Conservation (phyloP, 2,113 vertebrate genomes). For the Manacus vitellinus region DNA sequence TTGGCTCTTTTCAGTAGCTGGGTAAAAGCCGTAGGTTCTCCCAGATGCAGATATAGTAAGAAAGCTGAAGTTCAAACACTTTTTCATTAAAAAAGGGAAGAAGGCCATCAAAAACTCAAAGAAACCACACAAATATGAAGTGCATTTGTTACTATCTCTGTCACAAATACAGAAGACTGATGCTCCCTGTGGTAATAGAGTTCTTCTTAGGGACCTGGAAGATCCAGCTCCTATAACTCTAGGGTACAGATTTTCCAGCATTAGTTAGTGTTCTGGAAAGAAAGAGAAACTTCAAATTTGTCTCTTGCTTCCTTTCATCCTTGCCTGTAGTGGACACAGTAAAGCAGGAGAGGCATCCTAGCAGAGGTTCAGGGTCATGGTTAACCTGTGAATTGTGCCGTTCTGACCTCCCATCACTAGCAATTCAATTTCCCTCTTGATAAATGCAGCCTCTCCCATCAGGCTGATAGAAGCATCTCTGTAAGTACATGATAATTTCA, state of each 20-base stretch:
- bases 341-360: not conserved
- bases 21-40: not conserved
- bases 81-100: not conserved
- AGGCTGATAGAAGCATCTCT: not conserved
- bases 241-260: not conserved
- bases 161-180: not conserved
- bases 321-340: not conserved
- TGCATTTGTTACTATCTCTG: not conserved
- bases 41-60: not conserved
- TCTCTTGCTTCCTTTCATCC: not conserved
- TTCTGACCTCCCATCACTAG: not conserved
- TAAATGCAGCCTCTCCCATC: not conserved
- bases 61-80: not conserved
- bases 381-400: fast-evolving
- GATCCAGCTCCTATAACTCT: not conserved
- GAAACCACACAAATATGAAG: not conserved
- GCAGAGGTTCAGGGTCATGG: not conserved
- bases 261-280: not conserved
- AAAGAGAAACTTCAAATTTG: not conserved
- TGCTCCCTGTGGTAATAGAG: fast-evolving
- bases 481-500: not conserved
- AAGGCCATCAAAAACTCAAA: not conserved
- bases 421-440: not conserved
- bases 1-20: not conserved
- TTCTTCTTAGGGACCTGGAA: not conserved